These are phyloP conservation scores for Drosophila mimica DNA, from an alignment of 2,888 invertebrate genomes.

Conservation along the genomic window DNA sequence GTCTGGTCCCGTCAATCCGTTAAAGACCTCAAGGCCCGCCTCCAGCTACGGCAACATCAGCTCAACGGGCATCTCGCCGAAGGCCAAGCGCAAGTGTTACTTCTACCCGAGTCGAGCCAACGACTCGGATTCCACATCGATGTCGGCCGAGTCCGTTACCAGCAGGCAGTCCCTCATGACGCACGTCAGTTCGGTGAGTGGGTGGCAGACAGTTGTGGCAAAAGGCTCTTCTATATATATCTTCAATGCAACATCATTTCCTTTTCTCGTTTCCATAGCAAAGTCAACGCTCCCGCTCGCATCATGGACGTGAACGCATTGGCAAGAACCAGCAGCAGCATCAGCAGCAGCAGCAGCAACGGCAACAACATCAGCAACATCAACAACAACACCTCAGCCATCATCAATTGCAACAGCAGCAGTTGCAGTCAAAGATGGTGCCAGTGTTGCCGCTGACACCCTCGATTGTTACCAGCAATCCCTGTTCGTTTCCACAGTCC, in stretches of 20 bases:
- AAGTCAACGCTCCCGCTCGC: conserved; percentile 65
- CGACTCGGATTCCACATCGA: conserved; percentile 87
- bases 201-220: neutral
- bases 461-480: conserved; percentile 72
- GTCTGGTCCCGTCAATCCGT: conserved; percentile 84
- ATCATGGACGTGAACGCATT: conserved; percentile 44
- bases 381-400: conserved; percentile 45
- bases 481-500: conserved; percentile 86
- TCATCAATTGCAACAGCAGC: conserved; percentile 54
- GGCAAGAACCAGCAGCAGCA: conserved; percentile 48
- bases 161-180: conserved; percentile 87
- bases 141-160: conserved; percentile 89
- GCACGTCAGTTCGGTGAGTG: conserved; percentile 85
- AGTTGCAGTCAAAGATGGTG: conserved; percentile 73
- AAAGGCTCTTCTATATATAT: neutral
- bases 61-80: conserved; percentile 82
- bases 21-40: conserved; percentile 84
- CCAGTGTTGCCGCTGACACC: conserved; percentile 71
- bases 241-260: neutral
- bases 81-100: conserved; percentile 83
- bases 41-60: conserved; percentile 82
- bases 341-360: conserved; percentile 37
- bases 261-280: conserved; percentile 41
- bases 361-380: conserved; percentile 56
- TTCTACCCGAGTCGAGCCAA: conserved; percentile 79